Base-by-base conservation (phyloP, 2,888 invertebrate species). In the Campopleginae sp. region DNA sequence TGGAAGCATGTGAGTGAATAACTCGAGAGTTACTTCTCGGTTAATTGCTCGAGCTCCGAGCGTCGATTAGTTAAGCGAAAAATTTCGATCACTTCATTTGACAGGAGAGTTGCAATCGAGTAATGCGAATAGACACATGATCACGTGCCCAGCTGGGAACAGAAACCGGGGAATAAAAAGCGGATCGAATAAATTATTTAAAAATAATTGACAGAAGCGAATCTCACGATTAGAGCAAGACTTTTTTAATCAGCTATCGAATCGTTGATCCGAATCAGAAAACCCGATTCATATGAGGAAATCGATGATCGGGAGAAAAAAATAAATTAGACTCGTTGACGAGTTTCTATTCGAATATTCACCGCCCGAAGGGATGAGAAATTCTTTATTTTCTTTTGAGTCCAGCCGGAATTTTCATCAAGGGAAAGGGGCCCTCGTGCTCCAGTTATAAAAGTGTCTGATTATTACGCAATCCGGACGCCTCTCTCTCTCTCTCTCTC, bases 391-490 rank as follows among this genome's bases (percentile, higher is more conserved):
- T 17, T 58, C 19, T 19, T n/a, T 5, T n/a, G 27, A n/a, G n/a
- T 27, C n/a, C 31, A 12, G 19, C 14, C 14, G 14, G 14, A 5
- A 5, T 58, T 58, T 42, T 58, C 2, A 23, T 38, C 14, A 5
- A 10, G 42, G 1, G 58, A 38, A 14, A 14, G 72, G 42, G 23
- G 72, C 79, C 81, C 77, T 79, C 75, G 51, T 79, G 86, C 82
- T 87, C 82, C 74, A 87, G 82, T 86, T 87, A 82, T 86, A 76
- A 88, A 84, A 80, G 58, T 72, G 66, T 65, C 65, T 70, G 33
- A 71, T 58, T 66, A 83, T 88, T 88, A 80, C 85, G 88, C 65
- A 89, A 89, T 78, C 71, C 75, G 38, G 19, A 19, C 51, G 76
- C 23, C 63, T 46, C 66, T 79, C 68, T 4, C 27, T 38, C 38